phyloP scores from a whole-genome alignment of 2,888 invertebrate species.

The Eilema griseolum region DNA sequence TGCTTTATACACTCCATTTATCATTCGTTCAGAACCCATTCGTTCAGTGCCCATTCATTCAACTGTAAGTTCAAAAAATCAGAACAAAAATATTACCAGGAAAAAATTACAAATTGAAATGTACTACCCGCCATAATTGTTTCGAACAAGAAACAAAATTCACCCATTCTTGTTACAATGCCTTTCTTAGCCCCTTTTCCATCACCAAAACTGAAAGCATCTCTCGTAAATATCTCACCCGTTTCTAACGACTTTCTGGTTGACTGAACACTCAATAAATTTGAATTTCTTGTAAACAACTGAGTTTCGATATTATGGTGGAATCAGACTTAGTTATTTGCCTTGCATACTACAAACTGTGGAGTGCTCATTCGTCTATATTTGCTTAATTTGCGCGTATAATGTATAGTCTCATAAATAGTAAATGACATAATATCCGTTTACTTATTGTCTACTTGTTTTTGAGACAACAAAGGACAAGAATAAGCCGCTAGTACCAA shows the following conservation, averaged over 20 bases:
- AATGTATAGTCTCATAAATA: too few relatives aligned
- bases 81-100: neutral
- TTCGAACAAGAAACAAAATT: neutral
- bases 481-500: too few relatives aligned
- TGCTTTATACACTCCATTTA: neutral
- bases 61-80: neutral
- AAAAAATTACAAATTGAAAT: conserved; percentile 4
- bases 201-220: conserved; percentile 9
- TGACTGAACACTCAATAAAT: conserved; percentile 17
- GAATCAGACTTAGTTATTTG: too few relatives aligned
- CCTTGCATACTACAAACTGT: too few relatives aligned
- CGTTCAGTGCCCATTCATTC: conserved; percentile 1
- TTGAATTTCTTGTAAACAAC: conserved; percentile 21
- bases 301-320: conserved; percentile 10
- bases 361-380: too few relatives aligned
- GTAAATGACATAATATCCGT: too few relatives aligned
- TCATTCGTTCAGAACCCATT: neutral
- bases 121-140: neutral
- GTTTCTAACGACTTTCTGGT: conserved; percentile 9
- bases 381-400: too few relatives aligned
- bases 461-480: too few relatives aligned
- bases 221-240: conserved; percentile 11
- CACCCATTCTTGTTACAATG: neutral
- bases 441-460: too few relatives aligned
- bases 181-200: neutral